These are phyloP conservation scores for Danaus melanippus DNA, from an alignment of 1,140 invertebrate genomes.

Conservation along the genomic window DNA sequence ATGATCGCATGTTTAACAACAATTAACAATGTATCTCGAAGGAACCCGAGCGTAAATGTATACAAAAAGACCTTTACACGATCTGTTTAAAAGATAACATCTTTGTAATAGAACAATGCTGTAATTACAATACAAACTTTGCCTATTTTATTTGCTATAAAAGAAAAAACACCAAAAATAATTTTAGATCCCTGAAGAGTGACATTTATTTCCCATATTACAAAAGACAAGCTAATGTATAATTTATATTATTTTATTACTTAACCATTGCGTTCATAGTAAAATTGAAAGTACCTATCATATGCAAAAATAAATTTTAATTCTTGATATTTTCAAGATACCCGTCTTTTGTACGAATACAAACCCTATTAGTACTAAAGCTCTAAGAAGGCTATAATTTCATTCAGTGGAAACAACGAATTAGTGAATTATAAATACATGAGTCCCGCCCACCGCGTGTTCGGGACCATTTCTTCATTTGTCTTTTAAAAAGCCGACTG, in stretches of 20 bases:
- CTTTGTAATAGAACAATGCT: too few relatives aligned
- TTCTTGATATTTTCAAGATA: too few relatives aligned
- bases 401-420: conserved; percentile 61
- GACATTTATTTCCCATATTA: too few relatives aligned
- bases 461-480: conserved; percentile 57
- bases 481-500: conserved; percentile 42
- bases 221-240: too few relatives aligned
- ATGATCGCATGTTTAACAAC: conserved; percentile 8
- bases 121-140: too few relatives aligned
- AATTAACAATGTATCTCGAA: conserved; percentile 21
- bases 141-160: too few relatives aligned
- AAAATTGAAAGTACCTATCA: too few relatives aligned
- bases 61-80: conserved; percentile 46
- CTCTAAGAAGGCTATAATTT: conserved; percentile 64
- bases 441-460: conserved; percentile 46
- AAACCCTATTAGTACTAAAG: conserved; percentile 62
- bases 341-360: neutral
- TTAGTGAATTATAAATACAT: conserved; percentile 67
- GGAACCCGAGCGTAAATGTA: conserved; percentile 41
- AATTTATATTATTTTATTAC: too few relatives aligned
- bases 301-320: too few relatives aligned
- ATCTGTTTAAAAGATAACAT: conserved; percentile 4
- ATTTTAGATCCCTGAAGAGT: too few relatives aligned
- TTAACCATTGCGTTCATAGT: too few relatives aligned
- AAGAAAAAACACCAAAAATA: too few relatives aligned